Base-by-base conservation (phyloP, 2,797 vertebrate genomes). In the Lacerta agilis region DNA sequence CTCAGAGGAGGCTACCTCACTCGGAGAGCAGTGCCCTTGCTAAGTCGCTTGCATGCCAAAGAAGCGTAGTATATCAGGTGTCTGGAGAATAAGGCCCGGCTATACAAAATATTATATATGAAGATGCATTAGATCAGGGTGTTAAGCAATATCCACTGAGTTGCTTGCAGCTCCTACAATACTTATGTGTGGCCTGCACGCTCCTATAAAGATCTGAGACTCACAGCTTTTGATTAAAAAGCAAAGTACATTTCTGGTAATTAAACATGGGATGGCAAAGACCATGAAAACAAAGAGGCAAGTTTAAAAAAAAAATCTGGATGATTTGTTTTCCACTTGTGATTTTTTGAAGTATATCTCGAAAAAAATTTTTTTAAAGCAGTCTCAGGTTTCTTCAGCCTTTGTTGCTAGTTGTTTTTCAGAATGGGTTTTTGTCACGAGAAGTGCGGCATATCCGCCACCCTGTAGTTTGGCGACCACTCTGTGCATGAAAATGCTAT, bases 1-100 rank as follows among this genome's bases (percentile, higher is more conserved):
- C 0, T 97, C 97, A 33, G 97, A 98, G 89, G 97, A 97, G 91
- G 97, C 97, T n/a, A 96, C 96, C 13, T 96, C 97, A 91, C 97
- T 97, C 83, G 95, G 96, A 89, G 96, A 95, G 88, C 96, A 95
- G 58, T 97, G 97, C 88, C 83, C 90, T 90, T 97, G 97, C 93
- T 97, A 94, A 97, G 75, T 87, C 36, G 90, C 85, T 91, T 77
- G 87, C 88, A 92, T 90, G 95, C 96, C 95, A 92, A 95, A 96
- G 95, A 95, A 49, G 75, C 2, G 3, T 49, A 86, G 84, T 89
- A 91, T 87, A 33, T 41, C 7, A 25, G 66, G 79, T 84, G 45
- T 92, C 95, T 87, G 45, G 89, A 92, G 93, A 88, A 93, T 88
- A 83, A 94, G 88, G 91, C 89, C 91, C 91, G 91, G 86, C 83